A percentile compares a stretch with the other conserved stretches of the same genome.
Conservation (phyloP, 2,113 vertebrate genomes). For the Nycticryphes semicollaris region DNA sequence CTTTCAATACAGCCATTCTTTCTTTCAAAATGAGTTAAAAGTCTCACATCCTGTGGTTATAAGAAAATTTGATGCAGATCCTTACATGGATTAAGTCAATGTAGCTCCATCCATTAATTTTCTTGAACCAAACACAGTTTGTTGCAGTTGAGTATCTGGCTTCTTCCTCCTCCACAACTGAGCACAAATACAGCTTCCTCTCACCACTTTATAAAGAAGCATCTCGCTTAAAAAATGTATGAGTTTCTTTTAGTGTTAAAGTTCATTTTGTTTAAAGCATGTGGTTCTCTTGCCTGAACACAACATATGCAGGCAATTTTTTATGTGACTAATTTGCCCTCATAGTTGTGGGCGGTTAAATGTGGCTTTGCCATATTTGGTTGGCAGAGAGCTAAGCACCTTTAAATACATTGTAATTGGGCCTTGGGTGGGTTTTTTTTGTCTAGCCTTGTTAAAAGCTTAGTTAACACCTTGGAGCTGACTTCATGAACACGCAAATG, state of each 20-base stretch:
- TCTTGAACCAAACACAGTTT: neutral
- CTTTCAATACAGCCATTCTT: neutral
- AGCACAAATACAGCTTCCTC: neutral
- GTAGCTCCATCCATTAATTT: neutral
- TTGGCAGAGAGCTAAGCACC: neutral
- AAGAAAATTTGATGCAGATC: neutral
- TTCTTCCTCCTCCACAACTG: neutral
- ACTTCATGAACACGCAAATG: neutral
- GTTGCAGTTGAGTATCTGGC: neutral
- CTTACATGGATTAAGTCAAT: neutral
- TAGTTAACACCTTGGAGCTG: neutral
- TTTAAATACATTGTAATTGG: slow-evolving; percentile 11
- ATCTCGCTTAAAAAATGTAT: neutral
- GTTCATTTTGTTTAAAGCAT: slow-evolving; percentile 1
- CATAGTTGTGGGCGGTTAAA: neutral
- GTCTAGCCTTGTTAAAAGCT: neutral
- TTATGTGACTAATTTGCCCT: slow-evolving; percentile 9
- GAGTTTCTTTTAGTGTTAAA: neutral
- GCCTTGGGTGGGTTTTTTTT: neutral
- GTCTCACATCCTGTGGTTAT: neutral
- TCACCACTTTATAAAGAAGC: neutral
- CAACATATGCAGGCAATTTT: neutral
- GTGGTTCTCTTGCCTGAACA: neutral
- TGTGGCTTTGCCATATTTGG: neutral
- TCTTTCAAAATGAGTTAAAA: neutral